Evolutionary conservation across 2,113 vertebrate species (phyloP), one percentile per base, ranked within the genome.

Genomic region (Bambusicola thoracicus): DNA sequence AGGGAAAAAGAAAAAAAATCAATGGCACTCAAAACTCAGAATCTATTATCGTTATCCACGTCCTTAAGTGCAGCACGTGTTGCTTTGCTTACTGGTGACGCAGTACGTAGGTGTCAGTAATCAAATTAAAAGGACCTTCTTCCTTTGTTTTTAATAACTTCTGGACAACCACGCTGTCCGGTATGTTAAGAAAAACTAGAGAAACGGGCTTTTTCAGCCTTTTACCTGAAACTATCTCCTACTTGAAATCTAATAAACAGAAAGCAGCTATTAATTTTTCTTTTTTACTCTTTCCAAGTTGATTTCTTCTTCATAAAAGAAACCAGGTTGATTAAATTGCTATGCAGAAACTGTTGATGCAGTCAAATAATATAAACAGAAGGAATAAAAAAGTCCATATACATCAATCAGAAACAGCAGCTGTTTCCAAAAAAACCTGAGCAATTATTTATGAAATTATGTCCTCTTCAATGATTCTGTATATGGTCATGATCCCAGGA

Each of bases 361-460:
- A 97, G 85, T 56, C 63, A 90, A 93, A 73, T 72, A 93, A 70
- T 34, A 92, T 89, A 97, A 98, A 97, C 95, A 97, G 69, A 55
- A 84, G 66, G 72, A 95, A 94, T 95, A 97, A 97, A 97, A 93
- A 95, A 58, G 85, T 92, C 93, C 56, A 11, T 87, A 63, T 79
- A 49, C 85, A 97, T 96, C 97, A 94, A 25, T 96, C 95, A 95
- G 62, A 96, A 85, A 68, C 74, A 95, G 92, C 95, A 97, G 96
- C 51, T 81, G 87, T 61, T 81, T 92, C 80, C 76, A 90, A 92
- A 94, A 86, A 94, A 97, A 97, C 67, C 87, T 94, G 81, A 97
- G 97, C 96, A 97, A 97, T 97, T 97, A 97, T 97, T 97, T 97
- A 98, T 97, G 97, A 98, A 97, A 98, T 98, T 97, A 97, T 94